Percentiles rank a stretch among this genome's conserved stretches.
phyloP scores from a whole-genome alignment of 2,797 vertebrate genomes.

The Bufotes viridis region DNA sequence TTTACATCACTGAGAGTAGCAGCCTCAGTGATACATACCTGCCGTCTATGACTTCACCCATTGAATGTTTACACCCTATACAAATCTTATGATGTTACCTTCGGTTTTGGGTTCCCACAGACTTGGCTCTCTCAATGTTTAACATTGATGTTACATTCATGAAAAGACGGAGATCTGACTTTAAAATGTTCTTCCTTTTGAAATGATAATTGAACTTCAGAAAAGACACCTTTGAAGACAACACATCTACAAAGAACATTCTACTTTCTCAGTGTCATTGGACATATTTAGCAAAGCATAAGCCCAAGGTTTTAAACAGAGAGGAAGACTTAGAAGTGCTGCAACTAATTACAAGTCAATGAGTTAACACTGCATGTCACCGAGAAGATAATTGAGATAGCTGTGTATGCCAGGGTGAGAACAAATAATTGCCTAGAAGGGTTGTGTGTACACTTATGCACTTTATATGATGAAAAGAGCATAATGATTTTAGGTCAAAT shows the following conservation, averaged over 20 bases:
- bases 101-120: not conserved
- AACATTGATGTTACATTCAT: slow-evolving; percentile 8
- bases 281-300: not conserved
- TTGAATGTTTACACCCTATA: no score
- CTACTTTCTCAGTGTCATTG: not conserved
- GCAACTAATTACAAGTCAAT: not conserved
- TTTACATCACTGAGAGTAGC: no score
- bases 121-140: not conserved
- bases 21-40: no score
- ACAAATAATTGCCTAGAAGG: not conserved
- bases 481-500: not conserved
- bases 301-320: not conserved
- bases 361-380: slow-evolving; percentile 10
- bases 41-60: no score
- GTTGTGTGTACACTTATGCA: not conserved
- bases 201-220: slow-evolving; percentile 41
- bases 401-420: not conserved
- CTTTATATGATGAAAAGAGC: not conserved
- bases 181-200: slow-evolving; percentile 55
- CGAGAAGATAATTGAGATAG: not conserved
- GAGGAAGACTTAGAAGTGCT: not conserved
- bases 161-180: slow-evolving; percentile 47
- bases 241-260: not conserved
- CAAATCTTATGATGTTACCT: not conserved
- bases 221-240: slow-evolving; percentile 34